These are phyloP conservation scores for Macrosiphum euphorbiae DNA, from an alignment of 2,888 invertebrate species.

Conservation along the genomic window DNA sequence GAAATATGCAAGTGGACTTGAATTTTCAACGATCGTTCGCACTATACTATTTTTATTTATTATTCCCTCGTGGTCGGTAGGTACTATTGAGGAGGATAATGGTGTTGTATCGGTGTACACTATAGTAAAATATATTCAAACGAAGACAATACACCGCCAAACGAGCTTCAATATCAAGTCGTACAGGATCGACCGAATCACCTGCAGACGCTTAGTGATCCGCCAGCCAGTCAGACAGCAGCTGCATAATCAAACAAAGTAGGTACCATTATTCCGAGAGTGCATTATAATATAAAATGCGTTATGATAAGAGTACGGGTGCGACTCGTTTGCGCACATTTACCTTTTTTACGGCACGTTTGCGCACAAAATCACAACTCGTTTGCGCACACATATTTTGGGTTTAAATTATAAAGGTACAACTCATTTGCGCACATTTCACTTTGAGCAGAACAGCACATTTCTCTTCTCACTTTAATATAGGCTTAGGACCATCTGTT, in stretches of 20 bases:
- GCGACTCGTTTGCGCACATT: too few relatives aligned
- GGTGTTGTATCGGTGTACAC: neutral
- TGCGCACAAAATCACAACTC: too few relatives aligned
- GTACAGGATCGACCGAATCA: neutral
- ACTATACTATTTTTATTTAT: neutral
- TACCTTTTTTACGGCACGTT: too few relatives aligned
- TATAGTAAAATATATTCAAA: neutral
- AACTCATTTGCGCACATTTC: too few relatives aligned
- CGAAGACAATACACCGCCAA: neutral
- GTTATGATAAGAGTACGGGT: neutral
- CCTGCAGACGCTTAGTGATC: neutral
- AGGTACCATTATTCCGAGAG: neutral
- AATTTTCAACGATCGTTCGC: neutral
- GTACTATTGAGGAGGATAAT: neutral
- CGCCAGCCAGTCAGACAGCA: neutral
- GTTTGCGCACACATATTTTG: too few relatives aligned
- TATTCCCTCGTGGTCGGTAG: neutral
- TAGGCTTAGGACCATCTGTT: too few relatives aligned
- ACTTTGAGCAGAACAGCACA: too few relatives aligned
- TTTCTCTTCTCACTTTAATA: too few relatives aligned
- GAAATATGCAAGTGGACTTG: neutral
- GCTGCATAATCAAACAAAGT: conserved; percentile 8
- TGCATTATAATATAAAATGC: neutral
- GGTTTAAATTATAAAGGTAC: too few relatives aligned
- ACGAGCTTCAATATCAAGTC: conserved; percentile 12